Base-by-base conservation (phyloP, 2,888 invertebrate species). In the Noctua comes region DNA sequence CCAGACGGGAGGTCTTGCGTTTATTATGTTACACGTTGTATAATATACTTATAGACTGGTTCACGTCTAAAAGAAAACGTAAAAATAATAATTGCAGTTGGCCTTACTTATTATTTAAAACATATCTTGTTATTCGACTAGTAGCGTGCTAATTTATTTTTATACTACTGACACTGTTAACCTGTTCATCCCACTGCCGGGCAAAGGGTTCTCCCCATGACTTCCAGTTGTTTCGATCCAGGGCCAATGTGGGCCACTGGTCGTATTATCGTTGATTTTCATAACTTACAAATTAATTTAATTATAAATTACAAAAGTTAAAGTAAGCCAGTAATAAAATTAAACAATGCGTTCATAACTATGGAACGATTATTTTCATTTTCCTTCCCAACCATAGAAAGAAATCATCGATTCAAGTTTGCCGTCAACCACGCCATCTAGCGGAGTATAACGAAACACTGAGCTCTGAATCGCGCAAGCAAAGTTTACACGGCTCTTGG, bases 401-500 rank as follows among this genome's bases (percentile, higher is more conserved):
- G 0, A 18, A n/a, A 5, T 40, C 73, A 82, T 80, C 7, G 68
- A 54, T 68, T n/a, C 54, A 0, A 64, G 83, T 36, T 77, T 83
- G 18, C 40, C 24, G 79, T 11, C 11, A 66, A 54, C 36, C 48
- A 48, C 84, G 84, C 85, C 88, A 88, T 79, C 88, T 88, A 72
- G 64, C 24, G 43, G 24, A 10, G 1, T 8, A 3, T 0, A 7
- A 65, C 1, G 10, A 62, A 80, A 75, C 64, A 10, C 6, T 0
- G 0, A 31, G 57, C 59, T 72, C 84, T 79, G 11, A 64, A 80
- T 80, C 73, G 51, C 73, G 54, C 82, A 65, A 68, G 46, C 13
- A 27, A 64, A 70, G 74, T 85, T 80, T 73, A 73, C 68, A 43
- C 18, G 51, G 7, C 11, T 27, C n/a, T n/a, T 70, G 73, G 11